Base-by-base conservation (phyloP, 2,113 vertebrate genomes). In the Oryzias javanicus region DNA sequence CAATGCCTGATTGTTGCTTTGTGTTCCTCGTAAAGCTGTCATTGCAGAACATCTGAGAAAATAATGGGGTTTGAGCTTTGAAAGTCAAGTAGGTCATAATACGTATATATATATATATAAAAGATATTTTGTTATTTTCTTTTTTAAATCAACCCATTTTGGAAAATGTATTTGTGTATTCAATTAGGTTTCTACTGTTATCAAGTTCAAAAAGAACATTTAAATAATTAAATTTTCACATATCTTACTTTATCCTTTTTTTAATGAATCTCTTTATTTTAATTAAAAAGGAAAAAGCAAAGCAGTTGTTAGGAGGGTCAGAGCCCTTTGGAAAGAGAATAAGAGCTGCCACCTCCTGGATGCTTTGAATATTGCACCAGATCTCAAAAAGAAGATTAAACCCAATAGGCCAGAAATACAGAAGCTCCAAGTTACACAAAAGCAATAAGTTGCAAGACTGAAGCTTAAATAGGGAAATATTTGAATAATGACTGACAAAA, bases 321-420 rank as follows among this genome's bases (percentile, higher is more conserved):
- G 18, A 52, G 53, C 72, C 49, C 57, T 62, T 70, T 75, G 60
- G 88, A 88, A 87, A 87, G 72, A 92, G 90, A 87, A 78, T 78
- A 90, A 67, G 54, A 88, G 89, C 88, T 90, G 89, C 91, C 91
- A 90, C 90, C 91, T 92, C 76, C 91, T 93, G 91, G 90, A 68
- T 24, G 61, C 16, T 72, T 60, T 2, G 20, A 19, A 77, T 79
- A 80, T 88, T 87, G 71, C 82, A 85, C n/a, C 42, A 8, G 15
- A 45, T 8, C 20, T 72, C 25, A 47, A 80, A 67, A 67, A 18
- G 1, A 14, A 18, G 12, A 12, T 17, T 29, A 27, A n/a, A 22
- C 7, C 15, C 18, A 5, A 18, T 40, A 52, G 14, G 20, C 18
- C 14, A 57, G 55, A 45, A 17, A 45, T 54, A n/a, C 40, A 66